Conservation (phyloP, 1,140 invertebrate genomes). For the Caligus rogercresseyi region DNA sequence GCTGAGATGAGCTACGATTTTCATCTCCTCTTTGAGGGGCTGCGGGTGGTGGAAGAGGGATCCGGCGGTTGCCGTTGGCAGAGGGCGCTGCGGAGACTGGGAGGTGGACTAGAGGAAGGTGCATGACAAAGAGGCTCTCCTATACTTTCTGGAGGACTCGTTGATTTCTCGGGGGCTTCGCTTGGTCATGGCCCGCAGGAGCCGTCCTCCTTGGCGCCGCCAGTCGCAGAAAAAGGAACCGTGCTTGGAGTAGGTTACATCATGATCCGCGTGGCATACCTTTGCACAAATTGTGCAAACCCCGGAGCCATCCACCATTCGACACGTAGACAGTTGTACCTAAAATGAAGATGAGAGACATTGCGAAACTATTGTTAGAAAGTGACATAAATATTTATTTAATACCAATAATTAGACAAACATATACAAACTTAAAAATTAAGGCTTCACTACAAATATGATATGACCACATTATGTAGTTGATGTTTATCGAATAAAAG, state of each 20-base stretch:
- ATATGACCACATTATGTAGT: no score
- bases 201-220: slow-evolving; percentile 76
- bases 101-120: neutral
- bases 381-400: no score
- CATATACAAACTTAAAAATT: no score
- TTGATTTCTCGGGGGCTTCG: neutral
- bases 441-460: no score
- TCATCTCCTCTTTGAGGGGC: neutral
- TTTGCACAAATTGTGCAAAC: slow-evolving; percentile 91
- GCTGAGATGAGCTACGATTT: neutral
- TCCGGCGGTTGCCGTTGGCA: neutral
- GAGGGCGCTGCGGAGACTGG: neutral
- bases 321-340: slow-evolving; percentile 95
- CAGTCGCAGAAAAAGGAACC: slow-evolving; percentile 99
- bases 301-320: slow-evolving; percentile 92
- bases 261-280: slow-evolving; percentile 89
- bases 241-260: slow-evolving; percentile 92
- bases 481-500: no score
- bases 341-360: no score
- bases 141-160: neutral
- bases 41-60: neutral
- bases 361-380: no score
- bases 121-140: neutral
- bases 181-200: slow-evolving; percentile 35
- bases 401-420: no score